Conservation (phyloP, 53 echinoderm and acorn worm species). For the Arbacia lixula region DNA sequence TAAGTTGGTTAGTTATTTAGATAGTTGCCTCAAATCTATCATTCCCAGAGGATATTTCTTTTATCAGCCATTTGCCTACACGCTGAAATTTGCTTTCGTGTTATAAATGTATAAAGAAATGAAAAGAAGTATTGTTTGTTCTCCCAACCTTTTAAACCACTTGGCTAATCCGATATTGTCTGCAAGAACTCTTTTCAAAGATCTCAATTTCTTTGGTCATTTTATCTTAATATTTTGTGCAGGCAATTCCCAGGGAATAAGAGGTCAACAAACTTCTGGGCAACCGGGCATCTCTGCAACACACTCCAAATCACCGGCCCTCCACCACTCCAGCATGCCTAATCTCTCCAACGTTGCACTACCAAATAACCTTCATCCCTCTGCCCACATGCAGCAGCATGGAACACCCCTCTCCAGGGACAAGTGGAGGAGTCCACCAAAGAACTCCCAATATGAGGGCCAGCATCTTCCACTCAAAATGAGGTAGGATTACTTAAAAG, state of each 20-base stretch:
- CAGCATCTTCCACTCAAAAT: conserved; percentile 26
- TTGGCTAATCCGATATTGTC: too few species aligned
- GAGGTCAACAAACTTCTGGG: not conserved
- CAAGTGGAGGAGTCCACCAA: conserved; percentile 34
- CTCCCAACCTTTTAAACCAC: too few species aligned
- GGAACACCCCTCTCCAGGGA: conserved; percentile 17
- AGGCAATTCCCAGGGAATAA: conserved; percentile 3
- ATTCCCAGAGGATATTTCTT: too few species aligned
- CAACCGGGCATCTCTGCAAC: conserved; percentile 7
- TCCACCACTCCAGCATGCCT: conserved; percentile 46
- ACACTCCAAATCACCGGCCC: conserved; percentile 11
- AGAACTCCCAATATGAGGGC: not conserved
- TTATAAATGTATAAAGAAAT: too few species aligned
- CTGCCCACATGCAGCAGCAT: not conserved
- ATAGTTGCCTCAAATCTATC: too few species aligned
- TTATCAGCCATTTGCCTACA: too few species aligned
- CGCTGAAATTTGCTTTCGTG: too few species aligned
- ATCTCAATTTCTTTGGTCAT: too few species aligned
- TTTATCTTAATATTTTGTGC: not conserved
- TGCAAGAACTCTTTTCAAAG: too few species aligned
- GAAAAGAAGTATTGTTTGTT: too few species aligned
- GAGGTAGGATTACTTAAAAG: not conserved
- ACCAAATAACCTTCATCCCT: conserved; percentile 17
- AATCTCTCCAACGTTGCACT: conserved; percentile 15
- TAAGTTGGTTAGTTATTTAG: too few species aligned